Percentiles rank a stretch among this genome's conserved stretches.
Conservation (phyloP, 2,797 vertebrate genomes). For the Melanotaenia parkinsoni region DNA sequence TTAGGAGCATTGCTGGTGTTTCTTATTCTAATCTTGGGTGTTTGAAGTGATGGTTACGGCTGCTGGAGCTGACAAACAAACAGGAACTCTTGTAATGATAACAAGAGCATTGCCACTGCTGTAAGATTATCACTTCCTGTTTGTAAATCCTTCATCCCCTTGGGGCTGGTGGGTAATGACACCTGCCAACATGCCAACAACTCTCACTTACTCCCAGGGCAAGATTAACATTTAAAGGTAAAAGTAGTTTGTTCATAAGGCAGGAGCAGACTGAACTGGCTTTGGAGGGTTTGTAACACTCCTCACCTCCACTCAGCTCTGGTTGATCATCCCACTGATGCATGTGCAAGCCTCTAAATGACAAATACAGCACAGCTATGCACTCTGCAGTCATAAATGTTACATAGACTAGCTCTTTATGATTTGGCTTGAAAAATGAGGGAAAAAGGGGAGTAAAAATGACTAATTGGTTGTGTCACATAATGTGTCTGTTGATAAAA, state of each 20-base stretch:
- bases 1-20: conserved; percentile 29
- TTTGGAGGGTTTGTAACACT: conserved; percentile 39
- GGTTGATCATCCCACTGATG: conserved; percentile 19
- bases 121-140: conserved; percentile 71
- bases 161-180: conserved; percentile 62
- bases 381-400: neutral
- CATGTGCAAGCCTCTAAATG: neutral
- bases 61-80: conserved; percentile 42
- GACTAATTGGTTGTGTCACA: conserved; percentile 40
- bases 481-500: conserved; percentile 49
- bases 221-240: conserved; percentile 67
- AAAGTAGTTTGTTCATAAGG: conserved; percentile 52
- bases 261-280: conserved; percentile 45
- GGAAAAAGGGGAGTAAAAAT: conserved; percentile 14
- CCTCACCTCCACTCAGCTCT: conserved; percentile 26
- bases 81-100: conserved; percentile 41
- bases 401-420: conserved; percentile 2
- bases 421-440: conserved; percentile 18
- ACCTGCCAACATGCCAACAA: conserved; percentile 65
- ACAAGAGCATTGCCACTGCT: conserved; percentile 43
- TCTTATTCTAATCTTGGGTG: conserved; percentile 47
- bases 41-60: conserved; percentile 41
- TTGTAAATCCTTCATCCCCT: conserved; percentile 50
- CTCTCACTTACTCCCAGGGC: conserved; percentile 64
- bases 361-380: neutral